phyloP scores from a whole-genome alignment of 2,113 vertebrate species.

The Eurystomus gularis region DNA sequence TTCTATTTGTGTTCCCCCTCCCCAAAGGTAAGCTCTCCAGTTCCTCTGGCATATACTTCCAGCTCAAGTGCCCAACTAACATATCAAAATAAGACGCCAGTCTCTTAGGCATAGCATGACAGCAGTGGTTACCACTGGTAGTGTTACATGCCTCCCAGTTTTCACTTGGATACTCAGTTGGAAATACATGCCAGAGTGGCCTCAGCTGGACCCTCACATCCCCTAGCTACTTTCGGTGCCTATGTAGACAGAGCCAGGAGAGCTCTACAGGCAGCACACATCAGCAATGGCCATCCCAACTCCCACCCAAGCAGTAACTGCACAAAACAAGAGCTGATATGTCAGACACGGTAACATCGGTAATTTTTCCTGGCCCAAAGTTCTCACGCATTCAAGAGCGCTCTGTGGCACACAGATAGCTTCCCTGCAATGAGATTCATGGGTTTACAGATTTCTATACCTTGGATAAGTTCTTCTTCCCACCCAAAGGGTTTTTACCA shows the following conservation, averaged over 20 bases:
- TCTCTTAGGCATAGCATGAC: not conserved
- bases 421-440: not conserved
- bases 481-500: not conserved
- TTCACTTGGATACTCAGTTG: not conserved
- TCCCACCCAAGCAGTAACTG: not conserved
- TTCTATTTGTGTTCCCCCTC: not conserved
- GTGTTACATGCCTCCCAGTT: too few species aligned
- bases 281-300: not conserved
- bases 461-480: not conserved
- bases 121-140: not conserved
- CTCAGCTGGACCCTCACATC: not conserved
- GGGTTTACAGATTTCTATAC: not conserved
- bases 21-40: not conserved
- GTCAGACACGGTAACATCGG: not conserved
- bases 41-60: not conserved
- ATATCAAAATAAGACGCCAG: accelerated
- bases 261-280: accelerated
- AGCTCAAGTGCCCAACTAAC: not conserved
- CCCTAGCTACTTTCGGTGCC: not conserved
- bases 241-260: not conserved
- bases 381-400: not conserved
- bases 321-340: not conserved
- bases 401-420: accelerated
- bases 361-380: not conserved
- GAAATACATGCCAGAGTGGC: accelerated